Evolutionary conservation across 2,797 vertebrate genomes (phyloP).

Genomic region (Pantherophis alleghaniensis): DNA sequence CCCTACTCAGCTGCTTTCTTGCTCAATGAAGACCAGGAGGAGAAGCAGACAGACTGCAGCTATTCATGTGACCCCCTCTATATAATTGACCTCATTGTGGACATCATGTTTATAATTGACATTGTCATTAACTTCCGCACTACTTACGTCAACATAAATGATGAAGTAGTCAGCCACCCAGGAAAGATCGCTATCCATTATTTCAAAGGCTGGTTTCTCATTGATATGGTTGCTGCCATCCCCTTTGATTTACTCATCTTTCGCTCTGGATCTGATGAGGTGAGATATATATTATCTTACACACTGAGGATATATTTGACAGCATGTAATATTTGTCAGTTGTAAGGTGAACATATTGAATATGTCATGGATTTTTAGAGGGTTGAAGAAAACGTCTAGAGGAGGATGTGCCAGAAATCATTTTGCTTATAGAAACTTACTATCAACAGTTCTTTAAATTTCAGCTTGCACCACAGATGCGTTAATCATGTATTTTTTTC

Average conservation of each 20-base stretch:
- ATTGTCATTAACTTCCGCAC: conserved; percentile 98
- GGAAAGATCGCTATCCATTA: conserved; percentile 93
- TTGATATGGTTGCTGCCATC: conserved; percentile 97
- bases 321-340: not conserved
- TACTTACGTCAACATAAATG: conserved; percentile 95
- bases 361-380: not conserved
- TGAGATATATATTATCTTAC: conserved; percentile 56
- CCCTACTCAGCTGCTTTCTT: conserved; percentile 97
- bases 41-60: conserved; percentile 83
- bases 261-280: conserved; percentile 92
- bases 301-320: not conserved
- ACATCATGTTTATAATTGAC: conserved; percentile 98
- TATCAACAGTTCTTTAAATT: not conserved
- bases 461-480: not conserved
- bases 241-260: conserved; percentile 98
- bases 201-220: conserved; percentile 99
- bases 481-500: not conserved
- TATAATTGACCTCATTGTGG: conserved; percentile 95
- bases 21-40: conserved; percentile 90
- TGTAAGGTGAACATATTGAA: not conserved
- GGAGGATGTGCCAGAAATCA: not conserved
- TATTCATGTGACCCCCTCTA: conserved; percentile 96
- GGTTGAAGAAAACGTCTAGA: not conserved
- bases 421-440: not conserved
- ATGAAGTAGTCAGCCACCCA: conserved; percentile 97